Base-by-base conservation (phyloP, 2,888 invertebrate genomes). In the Cancer borealis region DNA sequence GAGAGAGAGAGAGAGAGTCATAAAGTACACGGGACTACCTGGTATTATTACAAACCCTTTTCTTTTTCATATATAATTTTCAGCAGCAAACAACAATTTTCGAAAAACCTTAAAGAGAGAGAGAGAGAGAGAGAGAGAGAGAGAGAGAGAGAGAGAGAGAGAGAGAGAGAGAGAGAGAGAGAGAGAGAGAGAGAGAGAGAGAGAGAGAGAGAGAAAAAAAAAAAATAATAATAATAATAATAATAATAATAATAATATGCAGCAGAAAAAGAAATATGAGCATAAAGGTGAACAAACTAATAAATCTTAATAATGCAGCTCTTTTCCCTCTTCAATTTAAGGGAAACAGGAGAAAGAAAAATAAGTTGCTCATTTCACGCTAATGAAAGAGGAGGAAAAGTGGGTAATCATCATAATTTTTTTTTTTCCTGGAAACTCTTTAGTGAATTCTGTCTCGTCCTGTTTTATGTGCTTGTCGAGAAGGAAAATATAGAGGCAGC, bases 331-430 rank as follows among this genome's bases (percentile, higher is more conserved):
- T 88, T 5, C 49, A 88, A 88, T 88, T 88, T n/a, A 46, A 46
- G 10, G 21, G 14, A 49, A 79, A 79, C 30, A 79, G 30, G 79
- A 30, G 30, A 26, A 21, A 30, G 30, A 30, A 79, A 79, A 79
- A 88, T 8, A 45, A 46, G 26, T 30, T 30, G 30, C 79, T 79
- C 26, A 79, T 30, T 79, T 79, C 12, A 79, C 79, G 26, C 30
- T 79, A 79, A 79, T 79, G 79, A 79, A 79, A 79, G 79, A 79
- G 30, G 30, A 79, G 79, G 73, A 79, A 79, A 79, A 26, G 79
- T 30, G 79, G 79, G 30, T 79, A 79, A 79, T 79, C 12, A 26
- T 79, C 30, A 26, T 30, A 1, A 79, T 79, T 4, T 66, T 39
- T 54, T 54, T 54, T 66, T n/a, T 66, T 21, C 3, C 66, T 79